phyloP scores from a whole-genome alignment of 2,888 invertebrate species.

The Syrista parreyssii region DNA sequence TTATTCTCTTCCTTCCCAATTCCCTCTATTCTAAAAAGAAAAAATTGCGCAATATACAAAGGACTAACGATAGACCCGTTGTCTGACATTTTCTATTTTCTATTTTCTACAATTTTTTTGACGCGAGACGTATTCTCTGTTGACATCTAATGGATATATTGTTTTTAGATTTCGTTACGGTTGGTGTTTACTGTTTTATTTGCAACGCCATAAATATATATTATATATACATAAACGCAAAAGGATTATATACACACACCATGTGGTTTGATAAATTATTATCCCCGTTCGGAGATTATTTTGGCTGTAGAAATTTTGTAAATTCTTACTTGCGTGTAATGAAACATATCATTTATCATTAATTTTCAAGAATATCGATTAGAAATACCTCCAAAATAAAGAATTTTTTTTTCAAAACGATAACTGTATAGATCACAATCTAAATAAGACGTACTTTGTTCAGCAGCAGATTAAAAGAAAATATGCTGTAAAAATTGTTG shows the following conservation, averaged over 20 bases:
- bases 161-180: conserved; percentile 4
- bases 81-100: conserved; percentile 24
- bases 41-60: neutral
- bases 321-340: conserved; percentile 13
- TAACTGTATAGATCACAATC: conserved; percentile 44
- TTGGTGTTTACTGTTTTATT: conserved; percentile 15
- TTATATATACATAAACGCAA: conserved; percentile 3
- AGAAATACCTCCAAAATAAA: neutral
- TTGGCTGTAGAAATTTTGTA: conserved; percentile 30
- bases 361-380: conserved; percentile 23
- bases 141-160: conserved; percentile 1
- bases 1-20: conserved; percentile 28
- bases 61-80: conserved; percentile 13
- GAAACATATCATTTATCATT: conserved; percentile 22
- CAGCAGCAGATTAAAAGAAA: conserved; percentile 15
- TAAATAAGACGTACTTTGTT: conserved; percentile 30
- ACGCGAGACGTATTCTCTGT: conserved; percentile 7
- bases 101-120: conserved; percentile 17
- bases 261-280: conserved; percentile 17
- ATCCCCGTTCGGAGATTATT: conserved; percentile 9
- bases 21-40: conserved; percentile 33
- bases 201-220: conserved; percentile 4
- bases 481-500: conserved; percentile 23
- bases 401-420: conserved; percentile 27
- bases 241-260: conserved; percentile 4